Evolutionary conservation across 64 coral and sea anemone species (phyloP), one percentile per base, ranked within the genome.

Genomic region (Acropora yongei): DNA sequence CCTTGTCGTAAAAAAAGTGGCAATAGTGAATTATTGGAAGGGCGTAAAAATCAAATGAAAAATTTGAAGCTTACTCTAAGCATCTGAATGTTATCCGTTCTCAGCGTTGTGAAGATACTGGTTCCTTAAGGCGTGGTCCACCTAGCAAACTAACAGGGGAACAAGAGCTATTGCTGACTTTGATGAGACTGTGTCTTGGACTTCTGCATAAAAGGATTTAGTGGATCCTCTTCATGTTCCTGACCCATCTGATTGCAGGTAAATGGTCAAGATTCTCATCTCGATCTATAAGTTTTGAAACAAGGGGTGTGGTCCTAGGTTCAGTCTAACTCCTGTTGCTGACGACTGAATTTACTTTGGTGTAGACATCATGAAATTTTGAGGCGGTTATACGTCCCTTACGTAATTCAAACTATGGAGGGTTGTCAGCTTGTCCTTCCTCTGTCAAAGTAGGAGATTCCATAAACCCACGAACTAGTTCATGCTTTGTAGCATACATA

Each of bases 311-410:
- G 39, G 82, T 67, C 47, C 89, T 94, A 12, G 68, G 87, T 85
- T 94, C 57, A 49, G 4, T 48, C 14, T 88, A 42, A 20, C 90
- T 83, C 74, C 79, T 76, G 13, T 18, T 85, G 66, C 50, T 82
- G 17, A 93, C 50, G 5, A 89, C 53, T 60, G 86, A 75, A 41
- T 93, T 93, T 12, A 83, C 86, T 40, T 93, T 93, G 10, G 49
- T 89, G 72, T 88, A 93, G 3, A 87, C 82, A 14, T 93, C 92
- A 88, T 82, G 77, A 48, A 73, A 79, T 30, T 81, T 93, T 43
- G 85, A 93, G 6, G 91, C 76, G 13, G 91, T 93, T 50, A 93
- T 47, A 30, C 92, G 13, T 41, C 92, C 92, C 81, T 89, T 83
- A 13, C 86, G 44, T 46, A 88, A 78, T 61, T 88, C 69, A 76